Percentiles rank a stretch among this genome's conserved stretches.
These are phyloP conservation scores for Bruchidius siliquastri DNA, from an alignment of 2,888 invertebrate genomes.

Conservation along the genomic window DNA sequence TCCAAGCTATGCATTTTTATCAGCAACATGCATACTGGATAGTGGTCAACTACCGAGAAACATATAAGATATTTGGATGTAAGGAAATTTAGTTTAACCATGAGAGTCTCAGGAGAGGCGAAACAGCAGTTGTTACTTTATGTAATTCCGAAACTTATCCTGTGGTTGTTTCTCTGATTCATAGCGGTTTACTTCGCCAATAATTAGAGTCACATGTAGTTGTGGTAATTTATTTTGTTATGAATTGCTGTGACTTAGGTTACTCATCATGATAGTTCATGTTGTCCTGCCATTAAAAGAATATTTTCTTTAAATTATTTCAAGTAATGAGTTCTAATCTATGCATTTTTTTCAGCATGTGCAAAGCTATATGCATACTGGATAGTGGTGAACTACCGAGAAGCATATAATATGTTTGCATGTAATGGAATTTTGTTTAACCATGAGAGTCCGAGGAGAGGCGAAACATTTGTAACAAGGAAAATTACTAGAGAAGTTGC, in stretches of 20 bases:
- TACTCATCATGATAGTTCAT: too few relatives aligned
- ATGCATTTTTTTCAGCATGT: constrained; percentile 69
- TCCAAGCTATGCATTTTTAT: constrained; percentile 22
- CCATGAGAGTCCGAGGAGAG: constrained; percentile 91
- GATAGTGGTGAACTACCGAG: constrained; percentile 93
- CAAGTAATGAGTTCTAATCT: background rate
- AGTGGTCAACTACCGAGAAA: constrained; percentile 90
- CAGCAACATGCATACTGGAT: constrained; percentile 96
- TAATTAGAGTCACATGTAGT: too few relatives aligned
- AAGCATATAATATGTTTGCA: constrained; percentile 92
- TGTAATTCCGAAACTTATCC: too few relatives aligned
- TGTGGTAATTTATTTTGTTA: too few relatives aligned
- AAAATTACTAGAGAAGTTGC: constrained; percentile 97
- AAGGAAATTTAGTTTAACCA: constrained; percentile 97
- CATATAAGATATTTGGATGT: constrained; percentile 91
- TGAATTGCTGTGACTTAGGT: too few relatives aligned
- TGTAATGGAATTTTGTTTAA: constrained; percentile 96
- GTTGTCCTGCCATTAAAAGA: too few relatives aligned
- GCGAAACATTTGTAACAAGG: constrained; percentile 97
- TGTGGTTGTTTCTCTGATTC: too few relatives aligned
- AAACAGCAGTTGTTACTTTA: too few relatives aligned
- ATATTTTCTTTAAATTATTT: background rate
- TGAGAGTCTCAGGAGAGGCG: constrained; percentile 91
- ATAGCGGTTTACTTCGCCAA: too few relatives aligned
- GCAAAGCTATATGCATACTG: constrained; percentile 95